Evolutionary conservation across 2,797 vertebrate genomes (phyloP).

Genomic region (Botia almorhae): DNA sequence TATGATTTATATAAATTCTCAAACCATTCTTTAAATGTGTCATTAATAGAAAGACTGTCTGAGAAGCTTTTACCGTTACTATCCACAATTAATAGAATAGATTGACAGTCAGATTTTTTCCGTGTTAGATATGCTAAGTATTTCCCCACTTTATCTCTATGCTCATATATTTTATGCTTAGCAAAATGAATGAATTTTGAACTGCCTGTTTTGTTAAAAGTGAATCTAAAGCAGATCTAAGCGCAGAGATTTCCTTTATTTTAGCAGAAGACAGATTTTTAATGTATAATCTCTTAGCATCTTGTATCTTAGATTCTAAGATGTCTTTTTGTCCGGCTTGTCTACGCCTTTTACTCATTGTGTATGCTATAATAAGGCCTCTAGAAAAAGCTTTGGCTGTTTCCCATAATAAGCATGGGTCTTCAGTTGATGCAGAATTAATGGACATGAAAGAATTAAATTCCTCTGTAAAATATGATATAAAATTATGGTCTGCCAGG

Average conservation of each 20-base stretch:
- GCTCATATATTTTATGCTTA: too few relatives aligned
- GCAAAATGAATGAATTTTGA: too few relatives aligned
- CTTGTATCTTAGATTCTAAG: constrained; percentile 11
- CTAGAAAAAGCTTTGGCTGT: constrained; percentile 33
- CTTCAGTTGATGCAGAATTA: constrained; percentile 5
- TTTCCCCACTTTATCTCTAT: too few relatives aligned
- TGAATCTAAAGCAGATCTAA: not conserved
- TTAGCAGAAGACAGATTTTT: not conserved
- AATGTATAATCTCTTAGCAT: not conserved
- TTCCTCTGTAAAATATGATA: constrained; percentile 39
- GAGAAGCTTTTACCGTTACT: too few relatives aligned
- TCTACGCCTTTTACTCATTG: not conserved
- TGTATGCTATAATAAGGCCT: constrained; percentile 13
- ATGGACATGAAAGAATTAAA: constrained; percentile 21
- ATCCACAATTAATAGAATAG: too few relatives aligned
- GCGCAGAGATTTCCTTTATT: not conserved
- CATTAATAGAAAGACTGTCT: too few relatives aligned
- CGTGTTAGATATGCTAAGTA: too few relatives aligned
- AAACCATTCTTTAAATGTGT: too few relatives aligned
- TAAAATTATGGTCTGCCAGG: constrained; percentile 12
- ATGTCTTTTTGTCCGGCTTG: constrained; percentile 18
- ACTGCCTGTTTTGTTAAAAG: too few relatives aligned
- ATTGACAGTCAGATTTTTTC: too few relatives aligned
- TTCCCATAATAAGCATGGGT: constrained; percentile 17
- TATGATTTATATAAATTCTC: too few relatives aligned